Percentiles rank a stretch among this genome's conserved stretches.
phyloP scores from a whole-genome alignment of 2,113 vertebrate species.

The Romanogobio albipinnatus region DNA sequence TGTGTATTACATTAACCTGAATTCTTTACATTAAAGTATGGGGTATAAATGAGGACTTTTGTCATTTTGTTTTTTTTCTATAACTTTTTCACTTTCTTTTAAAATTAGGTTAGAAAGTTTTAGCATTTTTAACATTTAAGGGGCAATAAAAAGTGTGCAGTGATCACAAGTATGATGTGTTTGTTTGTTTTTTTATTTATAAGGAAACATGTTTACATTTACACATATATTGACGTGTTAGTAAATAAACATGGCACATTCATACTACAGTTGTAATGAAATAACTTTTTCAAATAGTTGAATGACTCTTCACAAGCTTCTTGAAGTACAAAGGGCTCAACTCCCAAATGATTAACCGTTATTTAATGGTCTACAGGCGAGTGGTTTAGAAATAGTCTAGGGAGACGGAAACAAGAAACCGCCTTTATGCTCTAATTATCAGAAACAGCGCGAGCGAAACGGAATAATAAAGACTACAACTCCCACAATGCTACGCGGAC shows the following conservation, averaged over 20 bases:
- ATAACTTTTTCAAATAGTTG: background rate
- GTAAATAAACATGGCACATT: background rate
- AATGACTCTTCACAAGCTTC: background rate
- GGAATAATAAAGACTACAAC: slow-evolving; percentile 62
- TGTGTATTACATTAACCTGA: slow-evolving; percentile 72
- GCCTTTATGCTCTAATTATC: background rate
- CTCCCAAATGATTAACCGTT: background rate
- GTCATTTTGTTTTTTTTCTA: background rate
- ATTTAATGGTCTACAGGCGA: background rate
- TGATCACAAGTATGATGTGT: background rate
- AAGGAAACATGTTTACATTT: background rate
- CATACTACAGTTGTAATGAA: background rate
- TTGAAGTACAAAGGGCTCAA: background rate
- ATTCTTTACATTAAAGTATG: slow-evolving; percentile 71
- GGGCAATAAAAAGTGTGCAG: background rate
- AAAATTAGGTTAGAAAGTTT: too few species aligned
- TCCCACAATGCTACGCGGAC: slow-evolving; percentile 60
- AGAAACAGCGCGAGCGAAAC: background rate
- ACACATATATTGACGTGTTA: too few species aligned
- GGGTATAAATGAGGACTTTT: slow-evolving; percentile 48
- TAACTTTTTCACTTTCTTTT: too few species aligned
- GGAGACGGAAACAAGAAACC: background rate
- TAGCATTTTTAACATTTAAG: too few species aligned
- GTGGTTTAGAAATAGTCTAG: background rate
- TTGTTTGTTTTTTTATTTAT: background rate